These are phyloP conservation scores for Aphaenogaster ashmeadi DNA, from an alignment of 1,140 invertebrate genomes.

Conservation along the genomic window DNA sequence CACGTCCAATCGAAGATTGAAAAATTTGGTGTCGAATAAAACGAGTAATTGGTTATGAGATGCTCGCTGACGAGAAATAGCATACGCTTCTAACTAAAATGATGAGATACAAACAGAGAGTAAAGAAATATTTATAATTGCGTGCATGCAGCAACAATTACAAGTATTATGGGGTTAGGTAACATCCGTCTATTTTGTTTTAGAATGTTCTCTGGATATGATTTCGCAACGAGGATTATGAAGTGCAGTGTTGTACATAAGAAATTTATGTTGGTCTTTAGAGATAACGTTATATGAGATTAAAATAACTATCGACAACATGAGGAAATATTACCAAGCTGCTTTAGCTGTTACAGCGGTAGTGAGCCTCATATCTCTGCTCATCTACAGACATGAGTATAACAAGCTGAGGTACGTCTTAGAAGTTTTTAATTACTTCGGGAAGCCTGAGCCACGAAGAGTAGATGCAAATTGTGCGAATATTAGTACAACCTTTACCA, in stretches of 20 bases:
- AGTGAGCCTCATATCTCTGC: conserved; percentile 90
- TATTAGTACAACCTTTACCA: conserved; percentile 37
- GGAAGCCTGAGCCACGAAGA: conserved; percentile 86
- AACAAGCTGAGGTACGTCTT: conserved; percentile 91
- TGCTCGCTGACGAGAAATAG: neutral
- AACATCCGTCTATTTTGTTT: neutral
- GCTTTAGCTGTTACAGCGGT: conserved; percentile 89
- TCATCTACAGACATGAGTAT: conserved; percentile 93
- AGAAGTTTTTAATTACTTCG: conserved; percentile 93
- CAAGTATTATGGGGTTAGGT: neutral
- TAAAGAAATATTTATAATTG: neutral
- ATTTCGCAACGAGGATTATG: conserved; percentile 10
- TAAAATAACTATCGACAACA: conserved; percentile 77
- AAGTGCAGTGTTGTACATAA: neutral
- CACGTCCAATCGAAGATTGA: neutral
- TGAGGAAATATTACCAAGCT: conserved; percentile 93
- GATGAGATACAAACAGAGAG: neutral
- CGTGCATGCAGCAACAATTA: neutral
- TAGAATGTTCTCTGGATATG: neutral
- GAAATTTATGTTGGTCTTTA: neutral
- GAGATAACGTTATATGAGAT: conserved; percentile 16
- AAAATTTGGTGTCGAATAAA: neutral
- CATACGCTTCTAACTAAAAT: neutral
- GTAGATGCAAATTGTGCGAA: conserved; percentile 73
- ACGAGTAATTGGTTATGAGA: conserved; percentile 8